A percentile compares a stretch with the other conserved stretches of the same genome.
phyloP scores from a whole-genome alignment of 2,113 vertebrate genomes.

The Pandion haliaetus region DNA sequence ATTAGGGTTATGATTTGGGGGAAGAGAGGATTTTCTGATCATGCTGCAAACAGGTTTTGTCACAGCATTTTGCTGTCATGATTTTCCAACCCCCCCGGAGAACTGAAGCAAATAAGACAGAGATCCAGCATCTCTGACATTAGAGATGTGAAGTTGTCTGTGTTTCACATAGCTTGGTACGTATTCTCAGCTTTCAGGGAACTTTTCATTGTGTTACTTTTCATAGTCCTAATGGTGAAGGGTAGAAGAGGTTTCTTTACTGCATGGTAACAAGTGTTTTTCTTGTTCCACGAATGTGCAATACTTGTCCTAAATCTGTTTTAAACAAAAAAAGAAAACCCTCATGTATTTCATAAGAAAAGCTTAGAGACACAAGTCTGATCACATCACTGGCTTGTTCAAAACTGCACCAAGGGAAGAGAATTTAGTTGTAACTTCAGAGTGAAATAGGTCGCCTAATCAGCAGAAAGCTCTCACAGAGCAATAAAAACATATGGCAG shows the following conservation, averaged over 20 bases:
- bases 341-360: background rate
- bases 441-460: background rate
- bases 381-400: background rate
- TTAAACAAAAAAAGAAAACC: background rate
- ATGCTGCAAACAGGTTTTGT: background rate
- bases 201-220: background rate
- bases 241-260: background rate
- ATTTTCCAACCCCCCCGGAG: background rate
- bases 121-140: background rate
- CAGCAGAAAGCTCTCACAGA: background rate
- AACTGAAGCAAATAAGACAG: background rate
- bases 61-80: background rate
- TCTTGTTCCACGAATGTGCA: background rate
- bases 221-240: background rate
- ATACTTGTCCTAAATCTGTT: background rate
- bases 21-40: background rate
- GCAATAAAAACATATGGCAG: background rate
- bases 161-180: background rate
- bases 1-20: slow-evolving; percentile 12
- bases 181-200: background rate
- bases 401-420: background rate
- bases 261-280: background rate
- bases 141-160: background rate
- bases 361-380: background rate
- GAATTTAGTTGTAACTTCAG: background rate